Evolutionary conservation across 2,888 invertebrate species (phyloP).

Genomic region (Synergus itoensis): DNA sequence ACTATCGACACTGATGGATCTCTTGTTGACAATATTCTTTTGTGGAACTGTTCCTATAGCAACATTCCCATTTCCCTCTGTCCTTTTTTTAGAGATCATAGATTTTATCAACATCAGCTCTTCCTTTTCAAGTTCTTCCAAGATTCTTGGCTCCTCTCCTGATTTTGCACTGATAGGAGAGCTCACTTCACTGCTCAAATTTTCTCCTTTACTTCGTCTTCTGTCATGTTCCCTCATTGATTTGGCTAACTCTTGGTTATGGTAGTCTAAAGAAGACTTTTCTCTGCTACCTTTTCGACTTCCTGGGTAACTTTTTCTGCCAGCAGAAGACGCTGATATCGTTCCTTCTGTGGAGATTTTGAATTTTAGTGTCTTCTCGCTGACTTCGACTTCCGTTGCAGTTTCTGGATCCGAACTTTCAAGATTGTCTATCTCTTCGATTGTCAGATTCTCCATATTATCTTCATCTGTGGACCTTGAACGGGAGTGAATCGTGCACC

Average conservation of each 20-base stretch:
- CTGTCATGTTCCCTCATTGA: conserved; percentile 79
- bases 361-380: conserved; percentile 87
- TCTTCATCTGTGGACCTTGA: conserved; percentile 75
- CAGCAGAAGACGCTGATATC: conserved; percentile 73
- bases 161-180: conserved; percentile 73
- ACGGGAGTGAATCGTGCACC: conserved; percentile 72
- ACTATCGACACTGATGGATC: conserved; percentile 53
- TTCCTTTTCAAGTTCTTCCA: conserved; percentile 70
- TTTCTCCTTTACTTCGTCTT: conserved; percentile 69
- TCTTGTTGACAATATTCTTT: conserved; percentile 59
- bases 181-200: conserved; percentile 69
- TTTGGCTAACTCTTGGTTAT: conserved; percentile 77
- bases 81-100: conserved; percentile 28
- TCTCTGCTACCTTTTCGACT: conserved; percentile 85
- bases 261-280: conserved; percentile 77
- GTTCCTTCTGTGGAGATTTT: conserved; percentile 86
- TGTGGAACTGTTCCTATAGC: conserved; percentile 55
- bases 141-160: conserved; percentile 68
- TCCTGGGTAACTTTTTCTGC: conserved; percentile 84
- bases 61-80: conserved; percentile 65
- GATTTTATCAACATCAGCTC: conserved; percentile 55
- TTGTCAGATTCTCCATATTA: conserved; percentile 70
- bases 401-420: conserved; percentile 83
- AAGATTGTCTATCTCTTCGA: conserved; percentile 79
- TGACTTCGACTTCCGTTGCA: conserved; percentile 86